Conservation (phyloP, 2,113 vertebrate species). For the Atlantisia rogersi region DNA sequence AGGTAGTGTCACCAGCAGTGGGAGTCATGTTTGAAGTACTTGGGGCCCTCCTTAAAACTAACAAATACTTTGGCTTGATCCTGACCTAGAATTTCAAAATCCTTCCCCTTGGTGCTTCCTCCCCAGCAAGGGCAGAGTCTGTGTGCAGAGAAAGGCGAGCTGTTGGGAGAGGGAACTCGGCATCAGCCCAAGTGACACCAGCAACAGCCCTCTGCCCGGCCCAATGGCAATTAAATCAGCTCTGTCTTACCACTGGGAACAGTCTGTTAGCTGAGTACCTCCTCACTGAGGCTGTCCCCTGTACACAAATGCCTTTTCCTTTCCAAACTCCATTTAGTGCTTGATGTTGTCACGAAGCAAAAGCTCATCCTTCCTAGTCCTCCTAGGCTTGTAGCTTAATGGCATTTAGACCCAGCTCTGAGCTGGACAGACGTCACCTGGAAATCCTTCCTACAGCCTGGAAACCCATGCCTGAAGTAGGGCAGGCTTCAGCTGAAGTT, state of each 20-base stretch:
- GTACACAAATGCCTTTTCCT: neutral
- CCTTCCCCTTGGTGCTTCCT: neutral
- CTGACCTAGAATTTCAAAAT: neutral
- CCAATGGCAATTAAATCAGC: neutral
- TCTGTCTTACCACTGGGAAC: rapidly evolving
- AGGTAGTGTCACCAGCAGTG: neutral
- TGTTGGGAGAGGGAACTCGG: neutral
- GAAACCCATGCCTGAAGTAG: neutral
- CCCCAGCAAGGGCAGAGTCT: neutral
- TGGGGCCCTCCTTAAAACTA: neutral
- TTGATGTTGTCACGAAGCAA: neutral
- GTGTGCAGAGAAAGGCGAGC: neutral
- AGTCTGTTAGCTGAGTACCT: neutral
- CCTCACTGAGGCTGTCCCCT: neutral
- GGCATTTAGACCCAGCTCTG: neutral
- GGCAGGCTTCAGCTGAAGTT: neutral
- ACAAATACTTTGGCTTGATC: neutral
- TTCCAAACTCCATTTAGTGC: neutral
- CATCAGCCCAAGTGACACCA: neutral
- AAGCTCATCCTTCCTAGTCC: neutral
- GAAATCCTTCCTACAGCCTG: neutral
- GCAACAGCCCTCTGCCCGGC: neutral
- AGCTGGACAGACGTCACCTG: neutral
- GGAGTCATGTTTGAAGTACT: neutral
- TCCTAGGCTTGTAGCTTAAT: neutral